Evolutionary conservation across 2,797 vertebrate genomes (phyloP).

Genomic region (Darevskia nairensis): DNA sequence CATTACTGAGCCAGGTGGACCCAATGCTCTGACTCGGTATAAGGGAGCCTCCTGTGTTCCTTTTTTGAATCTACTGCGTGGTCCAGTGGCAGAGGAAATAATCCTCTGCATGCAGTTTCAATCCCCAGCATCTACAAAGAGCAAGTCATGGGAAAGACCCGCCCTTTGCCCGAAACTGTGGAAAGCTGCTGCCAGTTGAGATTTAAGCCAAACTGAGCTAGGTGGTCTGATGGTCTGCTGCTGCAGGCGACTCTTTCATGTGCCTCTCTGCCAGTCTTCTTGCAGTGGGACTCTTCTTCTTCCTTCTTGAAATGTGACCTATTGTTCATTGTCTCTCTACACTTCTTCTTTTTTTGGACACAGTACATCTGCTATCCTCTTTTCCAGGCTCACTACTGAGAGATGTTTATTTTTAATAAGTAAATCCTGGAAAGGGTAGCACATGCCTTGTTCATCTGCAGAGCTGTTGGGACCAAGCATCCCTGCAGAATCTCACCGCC

Average conservation of each 20-base stretch:
- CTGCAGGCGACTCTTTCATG: neutral
- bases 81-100: too few relatives aligned
- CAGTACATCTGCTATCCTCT: neutral
- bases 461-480: neutral
- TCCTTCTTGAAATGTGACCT: neutral
- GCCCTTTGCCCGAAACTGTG: neutral
- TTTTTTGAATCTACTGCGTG: too few relatives aligned
- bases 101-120: too few relatives aligned
- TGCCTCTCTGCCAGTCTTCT: neutral
- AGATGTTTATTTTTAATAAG: neutral
- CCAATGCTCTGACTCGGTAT: too few relatives aligned
- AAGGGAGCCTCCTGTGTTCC: too few relatives aligned
- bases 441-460: constrained; percentile 4
- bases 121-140: too few relatives aligned
- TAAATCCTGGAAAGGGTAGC: neutral
- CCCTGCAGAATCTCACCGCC: neutral
- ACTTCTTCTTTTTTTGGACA: too few relatives aligned
- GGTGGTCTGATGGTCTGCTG: neutral
- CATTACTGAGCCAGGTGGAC: too few relatives aligned
- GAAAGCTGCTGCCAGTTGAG: neutral
- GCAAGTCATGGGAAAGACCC: too few relatives aligned
- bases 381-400: neutral
- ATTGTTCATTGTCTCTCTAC: neutral
- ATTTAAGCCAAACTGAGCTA: neutral
- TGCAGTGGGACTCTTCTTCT: neutral